These are phyloP conservation scores for Enteromius trimaculatus DNA, from an alignment of 2,797 vertebrate species.

Conservation along the genomic window DNA sequence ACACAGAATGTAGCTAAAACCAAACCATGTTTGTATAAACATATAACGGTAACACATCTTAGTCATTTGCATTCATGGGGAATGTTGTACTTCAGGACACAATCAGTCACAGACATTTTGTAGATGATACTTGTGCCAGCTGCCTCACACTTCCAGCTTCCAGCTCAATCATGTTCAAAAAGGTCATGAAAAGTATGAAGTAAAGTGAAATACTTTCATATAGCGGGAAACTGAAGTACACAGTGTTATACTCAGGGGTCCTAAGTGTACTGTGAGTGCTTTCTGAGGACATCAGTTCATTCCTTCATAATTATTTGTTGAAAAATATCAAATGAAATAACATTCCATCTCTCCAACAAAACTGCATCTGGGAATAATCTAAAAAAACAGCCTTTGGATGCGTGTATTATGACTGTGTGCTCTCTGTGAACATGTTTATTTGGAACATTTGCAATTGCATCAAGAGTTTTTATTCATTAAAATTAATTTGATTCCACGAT, in stretches of 20 bases:
- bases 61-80: slow-evolving; percentile 13
- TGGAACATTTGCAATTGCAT: background rate
- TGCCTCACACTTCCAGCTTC: slow-evolving; percentile 20
- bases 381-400: slow-evolving; percentile 14
- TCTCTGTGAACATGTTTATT: slow-evolving; percentile 9
- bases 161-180: slow-evolving; percentile 31
- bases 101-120: slow-evolving; percentile 36
- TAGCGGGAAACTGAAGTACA: slow-evolving; percentile 14
- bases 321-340: slow-evolving; percentile 7
- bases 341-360: slow-evolving; percentile 18
- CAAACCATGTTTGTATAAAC: slow-evolving; percentile 13
- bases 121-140: slow-evolving; percentile 29
- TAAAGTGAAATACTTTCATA: slow-evolving; percentile 16
- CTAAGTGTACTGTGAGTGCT: background rate
- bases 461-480: background rate
- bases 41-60: background rate
- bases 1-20: background rate
- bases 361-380: slow-evolving; percentile 18
- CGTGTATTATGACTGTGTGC: background rate
- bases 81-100: slow-evolving; percentile 13
- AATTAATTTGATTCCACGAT: slow-evolving; percentile 8
- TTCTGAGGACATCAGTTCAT: background rate
- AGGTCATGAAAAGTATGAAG: background rate
- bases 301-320: background rate
- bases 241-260: slow-evolving; percentile 12